These are phyloP conservation scores for Xanthostigma xanthostigma DNA, from an alignment of 2,888 invertebrate genomes.

Conservation along the genomic window DNA sequence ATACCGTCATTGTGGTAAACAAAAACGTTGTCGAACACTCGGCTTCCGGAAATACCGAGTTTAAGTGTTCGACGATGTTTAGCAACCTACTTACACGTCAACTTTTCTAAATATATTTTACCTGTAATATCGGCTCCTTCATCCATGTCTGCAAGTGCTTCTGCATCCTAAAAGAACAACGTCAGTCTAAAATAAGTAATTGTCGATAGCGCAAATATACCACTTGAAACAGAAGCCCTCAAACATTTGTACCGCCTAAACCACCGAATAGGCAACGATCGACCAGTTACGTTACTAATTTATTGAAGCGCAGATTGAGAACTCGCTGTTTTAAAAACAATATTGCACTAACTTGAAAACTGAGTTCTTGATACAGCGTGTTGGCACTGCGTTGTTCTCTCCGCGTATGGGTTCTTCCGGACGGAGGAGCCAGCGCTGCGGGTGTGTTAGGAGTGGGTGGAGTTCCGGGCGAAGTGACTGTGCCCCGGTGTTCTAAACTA, in stretches of 20 bases:
- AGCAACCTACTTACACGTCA: no score
- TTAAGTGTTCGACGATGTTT: no score
- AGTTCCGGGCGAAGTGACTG: slow-evolving; percentile 28
- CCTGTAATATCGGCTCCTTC: slow-evolving; percentile 91
- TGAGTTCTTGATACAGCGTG: slow-evolving; percentile 83
- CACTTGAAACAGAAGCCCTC: neutral
- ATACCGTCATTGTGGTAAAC: neutral
- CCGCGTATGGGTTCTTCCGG: slow-evolving; percentile 53
- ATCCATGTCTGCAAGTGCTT: slow-evolving; percentile 68
- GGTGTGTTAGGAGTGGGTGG: slow-evolving; percentile 27
- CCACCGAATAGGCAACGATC: no score
- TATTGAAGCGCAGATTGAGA: no score
- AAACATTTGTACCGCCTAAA: no score
- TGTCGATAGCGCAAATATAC: neutral
- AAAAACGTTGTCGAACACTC: neutral
- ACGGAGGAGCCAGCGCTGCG: slow-evolving; percentile 26
- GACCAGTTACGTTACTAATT: no score
- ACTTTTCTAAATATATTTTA: slow-evolving; percentile 24
- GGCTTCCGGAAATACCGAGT: no score
- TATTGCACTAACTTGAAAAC: slow-evolving; percentile 44
- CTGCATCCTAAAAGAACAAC: slow-evolving; percentile 44
- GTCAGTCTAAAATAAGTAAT: neutral
- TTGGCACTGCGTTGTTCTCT: slow-evolving; percentile 81
- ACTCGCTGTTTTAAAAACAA: neutral
- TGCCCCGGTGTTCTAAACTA: slow-evolving; percentile 28